These are phyloP conservation scores for Crax fasciolata DNA, from an alignment of 2,797 vertebrate species.

Conservation along the genomic window DNA sequence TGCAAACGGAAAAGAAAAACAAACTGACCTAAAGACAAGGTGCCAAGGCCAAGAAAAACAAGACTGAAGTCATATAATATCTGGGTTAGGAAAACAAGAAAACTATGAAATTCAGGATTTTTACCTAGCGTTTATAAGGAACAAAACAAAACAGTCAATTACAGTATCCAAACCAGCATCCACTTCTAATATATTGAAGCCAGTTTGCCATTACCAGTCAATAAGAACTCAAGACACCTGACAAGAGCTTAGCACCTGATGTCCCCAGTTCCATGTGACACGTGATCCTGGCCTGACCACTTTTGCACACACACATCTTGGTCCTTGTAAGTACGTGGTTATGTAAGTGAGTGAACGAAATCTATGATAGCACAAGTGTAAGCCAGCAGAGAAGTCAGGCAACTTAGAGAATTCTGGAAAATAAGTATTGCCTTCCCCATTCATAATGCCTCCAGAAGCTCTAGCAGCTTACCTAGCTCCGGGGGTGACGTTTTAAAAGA, in stretches of 20 bases:
- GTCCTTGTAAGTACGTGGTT: neutral
- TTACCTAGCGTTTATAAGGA: neutral
- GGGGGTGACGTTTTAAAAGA: rapidly evolving
- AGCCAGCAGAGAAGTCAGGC: neutral
- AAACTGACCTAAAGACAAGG: neutral
- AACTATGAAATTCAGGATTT: neutral
- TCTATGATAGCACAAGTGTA: neutral
- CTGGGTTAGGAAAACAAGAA: neutral
- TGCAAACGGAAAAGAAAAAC: neutral
- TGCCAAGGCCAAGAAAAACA: neutral
- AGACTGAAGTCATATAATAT: neutral
- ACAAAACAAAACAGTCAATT: neutral
- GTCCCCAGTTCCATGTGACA: neutral
- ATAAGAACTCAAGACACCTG: neutral
- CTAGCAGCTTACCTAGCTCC: neutral
- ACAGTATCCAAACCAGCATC: neutral
- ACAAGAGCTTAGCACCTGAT: neutral
- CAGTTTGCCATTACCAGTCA: neutral
- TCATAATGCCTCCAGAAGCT: neutral
- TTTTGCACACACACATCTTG: neutral
- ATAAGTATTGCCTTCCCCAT: neutral
- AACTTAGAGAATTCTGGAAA: neutral
- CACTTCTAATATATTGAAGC: rapidly evolving
- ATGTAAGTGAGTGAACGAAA: neutral
- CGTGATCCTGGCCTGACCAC: neutral